These are phyloP conservation scores for Stenopsyche tienmushanensis DNA, from an alignment of 1,140 invertebrate genomes.

Conservation along the genomic window DNA sequence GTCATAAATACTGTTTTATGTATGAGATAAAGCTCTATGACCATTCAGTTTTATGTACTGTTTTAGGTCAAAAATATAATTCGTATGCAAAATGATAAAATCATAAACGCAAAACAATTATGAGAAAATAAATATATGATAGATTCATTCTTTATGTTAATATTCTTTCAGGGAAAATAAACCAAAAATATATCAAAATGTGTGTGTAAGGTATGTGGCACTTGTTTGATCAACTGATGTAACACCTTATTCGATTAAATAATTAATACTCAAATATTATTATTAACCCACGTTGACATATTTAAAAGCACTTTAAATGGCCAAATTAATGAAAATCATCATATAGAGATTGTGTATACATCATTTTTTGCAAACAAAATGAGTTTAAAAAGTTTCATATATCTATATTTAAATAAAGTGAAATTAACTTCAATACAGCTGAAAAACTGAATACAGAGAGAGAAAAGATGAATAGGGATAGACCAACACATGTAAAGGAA, in stretches of 20 bases:
- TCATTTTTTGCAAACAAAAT: not conserved
- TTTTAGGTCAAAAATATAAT: not conserved
- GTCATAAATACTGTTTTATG: not conserved
- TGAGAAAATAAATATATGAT: not conserved
- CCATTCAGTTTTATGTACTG: conserved; percentile 4
- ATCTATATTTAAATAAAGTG: too few species aligned
- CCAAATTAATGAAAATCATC: too few species aligned
- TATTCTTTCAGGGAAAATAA: too few species aligned
- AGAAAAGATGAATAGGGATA: too few species aligned
- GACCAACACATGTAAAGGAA: too few species aligned
- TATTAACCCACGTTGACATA: not conserved
- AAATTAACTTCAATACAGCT: too few species aligned
- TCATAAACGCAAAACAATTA: not conserved
- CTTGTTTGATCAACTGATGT: too few species aligned
- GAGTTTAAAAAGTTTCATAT: conserved; percentile 3
- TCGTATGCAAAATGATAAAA: conserved; percentile 7
- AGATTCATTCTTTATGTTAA: too few species aligned
- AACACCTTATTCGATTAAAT: too few species aligned
- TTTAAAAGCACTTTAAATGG: too few species aligned
- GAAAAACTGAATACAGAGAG: too few species aligned
- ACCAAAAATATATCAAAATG: not conserved
- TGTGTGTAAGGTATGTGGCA: not conserved
- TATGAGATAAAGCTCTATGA: not conserved
- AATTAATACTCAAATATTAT: not conserved
- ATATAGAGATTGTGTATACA: not conserved